These are phyloP conservation scores for Halcyon chelicuti DNA, from an alignment of 2,797 vertebrate species.

Conservation along the genomic window DNA sequence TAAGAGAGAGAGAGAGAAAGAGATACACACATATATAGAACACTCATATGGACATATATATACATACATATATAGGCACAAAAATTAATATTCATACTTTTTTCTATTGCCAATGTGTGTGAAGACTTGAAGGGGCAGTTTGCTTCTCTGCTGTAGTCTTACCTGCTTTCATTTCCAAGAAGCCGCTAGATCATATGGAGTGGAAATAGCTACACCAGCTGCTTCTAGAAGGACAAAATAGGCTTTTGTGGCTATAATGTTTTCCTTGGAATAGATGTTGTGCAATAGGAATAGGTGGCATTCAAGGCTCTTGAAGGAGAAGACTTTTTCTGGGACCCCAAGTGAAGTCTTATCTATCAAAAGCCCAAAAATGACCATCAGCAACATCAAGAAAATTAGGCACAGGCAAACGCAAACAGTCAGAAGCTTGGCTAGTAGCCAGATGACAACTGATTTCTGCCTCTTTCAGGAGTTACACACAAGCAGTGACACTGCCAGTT, in stretches of 20 bases:
- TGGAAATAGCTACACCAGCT: not conserved
- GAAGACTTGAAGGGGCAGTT: not conserved
- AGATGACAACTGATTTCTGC: not conserved
- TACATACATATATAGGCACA: not conserved
- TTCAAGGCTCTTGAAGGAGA: not conserved
- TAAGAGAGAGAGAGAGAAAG: no score
- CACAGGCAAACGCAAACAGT: fast-evolving
- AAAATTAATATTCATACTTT: not conserved
- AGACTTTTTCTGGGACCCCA: not conserved
- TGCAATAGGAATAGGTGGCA: not conserved
- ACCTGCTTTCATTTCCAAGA: not conserved
- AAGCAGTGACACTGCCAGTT: not conserved
- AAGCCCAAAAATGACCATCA: not conserved
- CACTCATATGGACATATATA: not conserved
- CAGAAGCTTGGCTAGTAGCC: not conserved
- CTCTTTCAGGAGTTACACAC: not conserved
- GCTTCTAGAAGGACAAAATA: not conserved
- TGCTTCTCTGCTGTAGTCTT: not conserved
- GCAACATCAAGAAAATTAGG: not conserved
- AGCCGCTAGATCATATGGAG: not conserved
- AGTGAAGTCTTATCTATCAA: slow-evolving; percentile 11
- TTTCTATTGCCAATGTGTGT: not conserved
- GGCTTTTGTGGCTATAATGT: not conserved
- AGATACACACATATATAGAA: not conserved
- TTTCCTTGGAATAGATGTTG: slow-evolving; percentile 7